Evolutionary conservation across 2,797 vertebrate species (phyloP), one percentile per base, ranked within the genome.

Genomic region (Typhlichthys eigenmanni): DNA sequence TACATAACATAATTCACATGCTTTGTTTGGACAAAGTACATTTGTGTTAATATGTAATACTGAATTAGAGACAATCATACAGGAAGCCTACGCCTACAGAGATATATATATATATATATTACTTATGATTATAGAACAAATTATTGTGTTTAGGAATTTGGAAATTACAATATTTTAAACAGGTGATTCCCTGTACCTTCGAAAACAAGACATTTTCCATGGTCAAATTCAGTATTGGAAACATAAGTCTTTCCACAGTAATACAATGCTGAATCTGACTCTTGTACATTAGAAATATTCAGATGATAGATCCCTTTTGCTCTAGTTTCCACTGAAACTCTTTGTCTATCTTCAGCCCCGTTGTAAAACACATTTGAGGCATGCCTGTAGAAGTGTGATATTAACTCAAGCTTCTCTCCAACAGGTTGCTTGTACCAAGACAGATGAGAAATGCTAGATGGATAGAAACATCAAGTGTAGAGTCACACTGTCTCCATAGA

Each of bases 381-480:
- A 24, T 14, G 19, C 46, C 13, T 69, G 64, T 78, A 75, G 64
- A 66, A 57, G 4, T n/a, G 52, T 14, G 64, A 74, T 1, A 79
- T 14, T 0, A 74, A 56, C 24, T 51, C 63, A 29, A 76, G 82
- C 2, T 55, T 60, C 12, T 73, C 64, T 47, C 81, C 81, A 50
- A 68, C 49, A 1, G 61, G 34, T 60, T 86, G 80, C 69, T 66
- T 84, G 68, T 83, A 84, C 84, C 84, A 86, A 1, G 2, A 62
- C 47, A 79, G 32, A 45, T 74, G 0, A n/a, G 0, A 50, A 24
- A 2, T 3, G 1, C 0, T 2, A 6, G 12, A n/a, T 16, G 2
- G 0, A 17, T 58, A 51, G 66, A 66, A 68, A 51, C 87, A 86
- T 17, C 16, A 17, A 17, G 1, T 13, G 56, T 2, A 86, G 43